Evolutionary conservation across 2,888 invertebrate species (phyloP), one percentile per base, ranked within the genome.

Genomic region (Hypomecis atomaria): DNA sequence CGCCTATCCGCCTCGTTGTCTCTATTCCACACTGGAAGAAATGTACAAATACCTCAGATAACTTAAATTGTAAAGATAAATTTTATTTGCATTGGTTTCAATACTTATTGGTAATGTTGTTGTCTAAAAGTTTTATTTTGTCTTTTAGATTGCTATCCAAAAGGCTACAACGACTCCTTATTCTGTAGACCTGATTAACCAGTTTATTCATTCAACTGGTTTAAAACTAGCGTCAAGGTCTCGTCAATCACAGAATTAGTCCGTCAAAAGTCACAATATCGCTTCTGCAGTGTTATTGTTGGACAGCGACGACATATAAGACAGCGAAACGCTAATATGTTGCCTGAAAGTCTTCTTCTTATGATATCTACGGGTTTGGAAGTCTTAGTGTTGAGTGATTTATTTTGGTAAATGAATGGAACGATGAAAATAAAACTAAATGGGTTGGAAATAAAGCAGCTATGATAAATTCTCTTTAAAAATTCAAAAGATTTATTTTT

Each of bases 1-100:
- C 71, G 71, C 67, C 71, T 71, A 70, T 69, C 58, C 37, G 42
- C 37, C 40, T 58, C 57, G 55, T 60, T 52, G 66, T 44, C 65
- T 54, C 63, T 55, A 52, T 62, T 68, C 56, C 64, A 59, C 7
- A 43, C 59, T 63, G 65, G 50, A 36, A 34, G 23, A 53, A 59
- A 40, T 54, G 43, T 59, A 65, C 59, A 66, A 65, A 63, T 62
- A 68, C 66, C 60, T 68, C 66, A 68, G 60, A 62, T 65, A 62
- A 33, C 52, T 52, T 55, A 58, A 59, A 58, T 66, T 64, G 48
- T 64, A 64, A 64, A 56, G 58, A 53, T 65, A 37, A 13, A 40
- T 54, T 57, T 37, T 49, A 13, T 49, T 53, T 40, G 37, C 56
- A 49, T 65, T 61, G 54, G 59, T 52, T 62, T 61, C 50, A 63